A percentile compares a stretch with the other conserved stretches of the same genome.
phyloP scores from a whole-genome alignment of 2,888 invertebrate genomes.

The Melitaea athalia region DNA sequence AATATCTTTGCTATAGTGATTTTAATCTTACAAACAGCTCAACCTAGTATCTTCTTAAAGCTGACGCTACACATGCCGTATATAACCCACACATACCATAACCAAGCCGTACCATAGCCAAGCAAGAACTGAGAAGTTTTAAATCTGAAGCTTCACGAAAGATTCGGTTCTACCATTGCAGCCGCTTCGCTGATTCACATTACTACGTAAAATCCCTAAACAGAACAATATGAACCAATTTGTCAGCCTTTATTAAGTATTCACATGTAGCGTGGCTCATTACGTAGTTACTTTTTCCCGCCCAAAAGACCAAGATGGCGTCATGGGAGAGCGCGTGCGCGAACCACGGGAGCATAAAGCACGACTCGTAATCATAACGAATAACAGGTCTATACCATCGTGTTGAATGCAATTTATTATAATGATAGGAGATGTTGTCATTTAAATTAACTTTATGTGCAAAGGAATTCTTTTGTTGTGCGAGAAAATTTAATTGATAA shows the following conservation, averaged over 20 bases:
- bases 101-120: neutral
- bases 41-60: too few species aligned
- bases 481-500: too few species aligned
- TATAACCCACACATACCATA: neutral
- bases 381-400: slow-evolving; percentile 41
- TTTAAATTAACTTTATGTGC: neutral
- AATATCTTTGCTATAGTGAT: too few species aligned
- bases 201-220: neutral
- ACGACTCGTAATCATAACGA: slow-evolving; percentile 56
- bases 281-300: slow-evolving; percentile 63
- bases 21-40: too few species aligned
- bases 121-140: too few species aligned
- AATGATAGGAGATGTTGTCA: slow-evolving; percentile 23
- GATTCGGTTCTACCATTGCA: neutral
- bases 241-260: slow-evolving; percentile 33
- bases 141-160: neutral
- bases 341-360: slow-evolving; percentile 70
- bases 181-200: neutral
- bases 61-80: neutral
- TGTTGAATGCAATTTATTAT: slow-evolving; percentile 29
- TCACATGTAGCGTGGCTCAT: slow-evolving; percentile 35
- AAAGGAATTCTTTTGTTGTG: neutral
- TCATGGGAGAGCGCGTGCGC: slow-evolving; percentile 73
- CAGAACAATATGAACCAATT: slow-evolving; percentile 16
- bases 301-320: slow-evolving; percentile 65